phyloP scores from a whole-genome alignment of 2,797 vertebrate species.

The Gila robusta region DNA sequence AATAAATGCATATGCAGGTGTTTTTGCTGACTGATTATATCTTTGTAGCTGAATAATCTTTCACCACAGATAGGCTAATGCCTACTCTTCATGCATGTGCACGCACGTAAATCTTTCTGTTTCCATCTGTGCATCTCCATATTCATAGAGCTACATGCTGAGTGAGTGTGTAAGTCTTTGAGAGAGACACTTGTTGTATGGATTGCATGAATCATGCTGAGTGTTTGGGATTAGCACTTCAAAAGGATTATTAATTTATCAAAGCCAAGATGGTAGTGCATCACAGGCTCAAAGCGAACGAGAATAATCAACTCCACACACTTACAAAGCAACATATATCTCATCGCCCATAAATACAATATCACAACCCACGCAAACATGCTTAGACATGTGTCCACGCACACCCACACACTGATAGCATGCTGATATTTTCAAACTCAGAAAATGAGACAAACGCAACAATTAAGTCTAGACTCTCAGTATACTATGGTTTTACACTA shows the following conservation, averaged over 20 bases:
- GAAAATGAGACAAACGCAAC: background rate
- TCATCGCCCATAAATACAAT: background rate
- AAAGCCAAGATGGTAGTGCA: slow-evolving; percentile 32
- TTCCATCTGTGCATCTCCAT: slow-evolving; percentile 16
- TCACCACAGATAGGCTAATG: background rate
- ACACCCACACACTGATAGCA: slow-evolving; percentile 17
- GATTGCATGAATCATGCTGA: slow-evolving; percentile 29
- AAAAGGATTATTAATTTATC: slow-evolving; percentile 47
- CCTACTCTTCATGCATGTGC: background rate
- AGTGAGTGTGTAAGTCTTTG: slow-evolving; percentile 11
- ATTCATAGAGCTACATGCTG: slow-evolving; percentile 23
- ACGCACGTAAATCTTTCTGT: slow-evolving; percentile 12
- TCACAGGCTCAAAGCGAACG: background rate
- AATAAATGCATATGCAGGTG: background rate
- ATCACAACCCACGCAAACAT: slow-evolving; percentile 9
- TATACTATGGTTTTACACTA: background rate
- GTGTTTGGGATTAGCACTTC: slow-evolving; percentile 33
- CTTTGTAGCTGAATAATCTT: background rate
- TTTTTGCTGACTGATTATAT: background rate
- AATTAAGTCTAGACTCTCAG: background rate
- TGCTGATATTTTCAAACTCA: background rate
- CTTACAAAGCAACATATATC: background rate
- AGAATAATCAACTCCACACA: slow-evolving; percentile 7
- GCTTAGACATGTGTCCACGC: background rate
- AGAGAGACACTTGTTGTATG: slow-evolving; percentile 22